Base-by-base conservation (phyloP, 2,113 vertebrate species). In the Acinonyx jubatus region DNA sequence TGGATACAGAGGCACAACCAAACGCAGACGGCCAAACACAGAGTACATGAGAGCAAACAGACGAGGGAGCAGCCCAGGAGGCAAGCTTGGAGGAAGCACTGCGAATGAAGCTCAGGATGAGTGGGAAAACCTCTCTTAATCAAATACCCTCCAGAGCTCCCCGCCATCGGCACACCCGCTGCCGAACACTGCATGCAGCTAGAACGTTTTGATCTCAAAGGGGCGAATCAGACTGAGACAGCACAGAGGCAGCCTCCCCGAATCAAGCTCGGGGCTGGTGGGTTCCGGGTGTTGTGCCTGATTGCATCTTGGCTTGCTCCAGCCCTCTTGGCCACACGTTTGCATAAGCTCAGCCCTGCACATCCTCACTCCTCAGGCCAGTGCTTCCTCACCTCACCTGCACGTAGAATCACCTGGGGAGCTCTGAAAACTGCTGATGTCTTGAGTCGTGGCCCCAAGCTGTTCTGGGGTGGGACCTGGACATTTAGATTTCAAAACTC, bases 1-100 rank as follows among this genome's bases (percentile, higher is more conserved):
- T 80, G 80, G 83, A 50, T 14, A 71, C 87, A 86, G 96, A 92
- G 97, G 92, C 87, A 66, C 41, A 65, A 50, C n/a, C 89, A 15
- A 73, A 86, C 31, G 7, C 6, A 48, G 94, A 79, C 12, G 16
- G 48, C 78, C 73, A 63, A 73, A 87, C 50, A 55, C 23, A 31
- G 71, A 88, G 21, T 7, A 0, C 71, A 63, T 5, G 38, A 38
- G 71, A 69, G 78, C 27, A 31, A 48, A 73, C 18, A 18, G 2
- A 88, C 15, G 18, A 25, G 25, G 45, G 55, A 9, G 31, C 23
- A 29, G 61, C 6, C 76, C 45, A 38, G 0, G 36, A 71, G 80
- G 63, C 4, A 18, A 68, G 57, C 68, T 25, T n/a, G 36, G 94
- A 92, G 91, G 61, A 96, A 93, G 86, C 14, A 0, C 71, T 63